These are phyloP conservation scores for Sebastiscus tertius DNA, from an alignment of 2,797 vertebrate genomes.

Conservation along the genomic window DNA sequence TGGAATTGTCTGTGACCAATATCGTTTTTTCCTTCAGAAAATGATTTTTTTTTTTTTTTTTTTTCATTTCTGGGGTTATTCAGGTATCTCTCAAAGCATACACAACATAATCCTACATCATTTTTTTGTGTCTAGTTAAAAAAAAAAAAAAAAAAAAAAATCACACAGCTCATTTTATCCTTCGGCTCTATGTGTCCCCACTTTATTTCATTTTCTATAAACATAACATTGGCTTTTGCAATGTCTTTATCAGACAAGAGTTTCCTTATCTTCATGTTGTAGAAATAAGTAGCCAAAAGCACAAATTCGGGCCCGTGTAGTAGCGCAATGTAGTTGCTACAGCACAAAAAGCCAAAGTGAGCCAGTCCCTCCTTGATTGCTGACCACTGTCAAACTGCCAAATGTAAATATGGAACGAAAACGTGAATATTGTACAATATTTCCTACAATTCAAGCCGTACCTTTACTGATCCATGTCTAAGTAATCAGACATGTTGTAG, in stretches of 20 bases:
- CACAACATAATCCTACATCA: slow-evolving; percentile 34
- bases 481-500: not conserved
- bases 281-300: not conserved
- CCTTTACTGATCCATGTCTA: not conserved
- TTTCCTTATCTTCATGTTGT: not conserved
- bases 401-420: not conserved
- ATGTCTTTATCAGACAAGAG: not conserved
- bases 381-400: not conserved
- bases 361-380: not conserved
- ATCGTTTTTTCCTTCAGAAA: slow-evolving; percentile 22
- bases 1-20: slow-evolving; percentile 60
- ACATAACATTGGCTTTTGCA: not conserved
- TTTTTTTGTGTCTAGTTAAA: slow-evolving; percentile 3
- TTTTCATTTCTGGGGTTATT: slow-evolving; percentile 35
- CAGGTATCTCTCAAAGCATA: slow-evolving; percentile 26
- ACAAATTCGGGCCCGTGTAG: not conserved
- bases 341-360: not conserved
- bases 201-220: not conserved
- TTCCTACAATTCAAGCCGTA: not conserved
- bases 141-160: not conserved
- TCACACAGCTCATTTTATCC: slow-evolving; percentile 11
- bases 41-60: slow-evolving; percentile 2
- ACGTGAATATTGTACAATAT: not conserved
- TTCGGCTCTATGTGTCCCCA: not conserved
- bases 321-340: not conserved